Conservation (phyloP, 2,888 invertebrate species). For the Idaea dimidiata region DNA sequence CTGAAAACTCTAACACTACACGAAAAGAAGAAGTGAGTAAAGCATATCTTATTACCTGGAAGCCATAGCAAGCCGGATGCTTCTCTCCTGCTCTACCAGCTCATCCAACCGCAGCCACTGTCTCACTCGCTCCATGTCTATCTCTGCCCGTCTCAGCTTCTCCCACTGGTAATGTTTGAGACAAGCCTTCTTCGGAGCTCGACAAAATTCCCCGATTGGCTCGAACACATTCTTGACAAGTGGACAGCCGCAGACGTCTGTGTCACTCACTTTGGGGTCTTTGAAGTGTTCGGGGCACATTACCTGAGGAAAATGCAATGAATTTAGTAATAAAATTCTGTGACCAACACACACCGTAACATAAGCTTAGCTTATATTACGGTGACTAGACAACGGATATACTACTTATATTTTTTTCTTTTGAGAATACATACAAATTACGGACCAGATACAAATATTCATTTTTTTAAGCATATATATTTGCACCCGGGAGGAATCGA, state of each 20-base stretch:
- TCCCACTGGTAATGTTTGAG: conserved; percentile 97
- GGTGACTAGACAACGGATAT: too few species aligned
- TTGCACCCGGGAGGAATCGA: too few species aligned
- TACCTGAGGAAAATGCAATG: conserved; percentile 74
- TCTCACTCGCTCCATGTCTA: conserved; percentile 95
- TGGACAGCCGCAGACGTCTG: conserved; percentile 96
- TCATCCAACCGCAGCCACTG: conserved; percentile 98
- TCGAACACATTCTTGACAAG: conserved; percentile 91
- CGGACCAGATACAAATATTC: too few species aligned
- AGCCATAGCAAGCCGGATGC: conserved; percentile 86
- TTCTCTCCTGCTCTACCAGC: conserved; percentile 94
- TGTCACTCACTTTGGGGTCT: conserved; percentile 92
- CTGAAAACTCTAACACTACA: too few species aligned
- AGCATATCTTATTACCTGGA: conserved; percentile 52
- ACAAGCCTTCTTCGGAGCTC: conserved; percentile 93
- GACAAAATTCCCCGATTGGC: conserved; percentile 92
- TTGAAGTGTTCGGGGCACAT: conserved; percentile 99
- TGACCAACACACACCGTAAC: too few species aligned
- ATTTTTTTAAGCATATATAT: too few species aligned
- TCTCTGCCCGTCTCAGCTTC: conserved; percentile 94
- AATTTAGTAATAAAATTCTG: too few species aligned
- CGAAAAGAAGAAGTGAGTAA: not conserved
- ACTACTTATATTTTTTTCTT: too few species aligned
- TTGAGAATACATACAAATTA: too few species aligned
- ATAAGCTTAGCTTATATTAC: too few species aligned